Percentiles rank a stretch among this genome's conserved stretches.
Conservation (phyloP, 1,140 invertebrate species). For the Drosophila auraria region DNA sequence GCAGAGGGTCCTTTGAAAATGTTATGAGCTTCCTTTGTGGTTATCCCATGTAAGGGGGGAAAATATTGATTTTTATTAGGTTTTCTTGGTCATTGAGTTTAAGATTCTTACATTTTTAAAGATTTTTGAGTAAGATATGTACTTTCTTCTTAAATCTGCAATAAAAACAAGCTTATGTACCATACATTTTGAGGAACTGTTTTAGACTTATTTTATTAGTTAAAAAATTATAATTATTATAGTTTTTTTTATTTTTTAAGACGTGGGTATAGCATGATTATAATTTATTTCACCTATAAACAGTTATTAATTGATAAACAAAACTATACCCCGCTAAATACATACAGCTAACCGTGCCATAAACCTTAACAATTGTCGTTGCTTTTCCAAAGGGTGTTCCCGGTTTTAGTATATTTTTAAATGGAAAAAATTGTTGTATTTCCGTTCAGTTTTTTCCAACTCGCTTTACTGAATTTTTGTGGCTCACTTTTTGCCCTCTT, state of each 20-base stretch:
- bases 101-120: too few relatives aligned
- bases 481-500: neutral
- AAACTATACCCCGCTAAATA: neutral
- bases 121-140: neutral
- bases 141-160: neutral
- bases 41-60: too few relatives aligned
- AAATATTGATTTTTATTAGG: neutral
- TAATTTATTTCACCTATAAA: neutral
- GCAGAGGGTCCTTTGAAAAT: conserved; percentile 9
- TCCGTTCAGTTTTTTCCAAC: neutral
- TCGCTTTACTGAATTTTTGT: conserved; percentile 13
- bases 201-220: neutral
- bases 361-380: neutral
- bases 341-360: neutral
- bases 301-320: neutral
- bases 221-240: neutral
- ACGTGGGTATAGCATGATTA: neutral
- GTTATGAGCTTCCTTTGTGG: neutral
- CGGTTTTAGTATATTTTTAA: conserved; percentile 1
- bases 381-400: conserved; percentile 9
- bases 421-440: conserved; percentile 17
- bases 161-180: neutral
- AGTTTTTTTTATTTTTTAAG: neutral
- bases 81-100: neutral
- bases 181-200: neutral